These are phyloP conservation scores for Pongo abelii DNA, from an alignment of 2,113 vertebrate genomes.

Conservation along the genomic window DNA sequence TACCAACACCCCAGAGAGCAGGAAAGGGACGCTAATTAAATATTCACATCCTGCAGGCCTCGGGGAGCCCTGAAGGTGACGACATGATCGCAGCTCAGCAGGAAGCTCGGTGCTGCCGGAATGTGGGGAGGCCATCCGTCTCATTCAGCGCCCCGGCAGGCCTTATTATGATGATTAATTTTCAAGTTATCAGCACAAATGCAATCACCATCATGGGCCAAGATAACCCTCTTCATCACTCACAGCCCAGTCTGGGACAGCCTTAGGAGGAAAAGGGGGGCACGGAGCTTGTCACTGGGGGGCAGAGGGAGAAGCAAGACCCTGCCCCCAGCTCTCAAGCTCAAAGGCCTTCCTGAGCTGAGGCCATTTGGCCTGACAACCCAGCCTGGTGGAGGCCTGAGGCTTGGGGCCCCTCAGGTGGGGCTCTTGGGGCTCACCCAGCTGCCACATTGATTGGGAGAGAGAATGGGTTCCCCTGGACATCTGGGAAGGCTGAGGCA, in stretches of 20 bases:
- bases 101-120: background rate
- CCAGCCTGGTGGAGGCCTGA: background rate
- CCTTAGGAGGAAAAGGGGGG: background rate
- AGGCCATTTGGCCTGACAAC: background rate
- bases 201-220: constrained; percentile 1
- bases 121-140: background rate
- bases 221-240: constrained; percentile 36
- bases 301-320: background rate
- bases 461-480: constrained; percentile 20
- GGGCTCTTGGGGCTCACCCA: background rate
- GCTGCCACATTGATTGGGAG: background rate
- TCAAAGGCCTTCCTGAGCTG: background rate
- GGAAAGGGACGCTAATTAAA: constrained; percentile 55
- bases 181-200: constrained; percentile 35
- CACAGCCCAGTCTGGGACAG: background rate
- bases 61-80: background rate
- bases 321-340: background rate
- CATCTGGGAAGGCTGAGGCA: constrained; percentile 62
- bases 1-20: constrained; percentile 44
- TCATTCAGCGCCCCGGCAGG: background rate
- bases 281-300: background rate
- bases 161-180: constrained; percentile 64
- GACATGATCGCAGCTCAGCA: background rate
- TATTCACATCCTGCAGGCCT: constrained; percentile 55
- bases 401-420: background rate